A percentile compares a stretch with the other conserved stretches of the same genome.
Evolutionary conservation across 1,140 invertebrate genomes (phyloP).

Genomic region (Dermatophagoides farinae): DNA sequence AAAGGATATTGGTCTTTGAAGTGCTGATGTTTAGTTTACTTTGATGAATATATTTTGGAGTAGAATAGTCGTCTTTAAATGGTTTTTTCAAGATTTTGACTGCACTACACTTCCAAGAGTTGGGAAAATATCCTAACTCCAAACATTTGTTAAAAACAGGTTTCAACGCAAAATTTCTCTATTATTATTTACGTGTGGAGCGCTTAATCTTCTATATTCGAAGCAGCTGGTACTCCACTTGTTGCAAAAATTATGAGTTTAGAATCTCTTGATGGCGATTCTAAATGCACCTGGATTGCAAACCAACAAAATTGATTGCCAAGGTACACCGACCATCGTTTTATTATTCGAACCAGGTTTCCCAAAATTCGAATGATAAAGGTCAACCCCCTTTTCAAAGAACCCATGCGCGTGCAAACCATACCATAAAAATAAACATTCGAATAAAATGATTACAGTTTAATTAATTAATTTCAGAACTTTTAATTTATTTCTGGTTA

Average conservation of each 20-base stretch:
- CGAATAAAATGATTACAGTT: too few species aligned
- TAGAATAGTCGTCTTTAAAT: too few species aligned
- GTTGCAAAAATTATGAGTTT: slow-evolving; percentile 6
- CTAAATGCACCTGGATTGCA: not conserved
- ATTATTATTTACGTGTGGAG: not conserved
- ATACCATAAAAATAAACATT: too few species aligned
- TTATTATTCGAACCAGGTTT: too few species aligned
- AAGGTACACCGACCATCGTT: not conserved
- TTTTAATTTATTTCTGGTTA: too few species aligned
- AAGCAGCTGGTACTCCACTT: not conserved
- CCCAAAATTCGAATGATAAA: not conserved
- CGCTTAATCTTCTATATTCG: not conserved
- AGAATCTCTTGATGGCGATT: slow-evolving; percentile 10
- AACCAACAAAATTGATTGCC: not conserved
- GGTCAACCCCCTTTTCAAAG: slow-evolving; percentile 9
- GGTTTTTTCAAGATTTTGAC: too few species aligned
- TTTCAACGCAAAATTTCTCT: not conserved
- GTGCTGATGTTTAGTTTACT: too few species aligned
- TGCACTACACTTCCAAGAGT: too few species aligned
- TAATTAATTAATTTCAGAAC: too few species aligned
- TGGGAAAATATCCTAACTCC: not conserved
- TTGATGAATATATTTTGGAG: too few species aligned
- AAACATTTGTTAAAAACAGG: not conserved
- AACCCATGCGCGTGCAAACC: too few species aligned
- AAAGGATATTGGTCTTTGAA: too few species aligned